A percentile compares a stretch with the other conserved stretches of the same genome.
phyloP scores from a whole-genome alignment of 2,113 vertebrate genomes.

The Drymodes brunneopygia region DNA sequence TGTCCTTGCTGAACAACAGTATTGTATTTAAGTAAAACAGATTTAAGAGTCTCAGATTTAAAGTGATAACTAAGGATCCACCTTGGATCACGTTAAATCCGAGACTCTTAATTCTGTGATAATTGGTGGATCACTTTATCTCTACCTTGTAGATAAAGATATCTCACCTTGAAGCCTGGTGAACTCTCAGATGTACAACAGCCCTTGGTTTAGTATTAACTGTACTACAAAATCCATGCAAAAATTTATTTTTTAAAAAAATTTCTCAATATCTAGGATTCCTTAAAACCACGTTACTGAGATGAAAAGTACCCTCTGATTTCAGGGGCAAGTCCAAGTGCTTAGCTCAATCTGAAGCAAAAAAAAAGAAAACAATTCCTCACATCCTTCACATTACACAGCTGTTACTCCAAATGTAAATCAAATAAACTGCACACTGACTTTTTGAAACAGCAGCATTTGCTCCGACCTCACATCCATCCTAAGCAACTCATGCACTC shows the following conservation, averaged over 20 bases:
- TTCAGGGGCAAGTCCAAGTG: background rate
- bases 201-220: background rate
- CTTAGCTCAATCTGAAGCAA: background rate
- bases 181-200: background rate
- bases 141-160: conserved; percentile 12
- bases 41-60: background rate
- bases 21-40: background rate
- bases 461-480: background rate
- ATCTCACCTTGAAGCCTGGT: background rate
- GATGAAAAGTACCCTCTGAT: background rate
- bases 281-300: background rate
- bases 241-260: background rate
- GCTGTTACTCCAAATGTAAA: background rate
- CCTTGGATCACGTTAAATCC: conserved; percentile 5
- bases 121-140: conserved; percentile 24
- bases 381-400: background rate
- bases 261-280: background rate
- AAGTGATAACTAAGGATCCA: background rate
- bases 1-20: background rate
- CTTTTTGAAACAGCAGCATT: background rate
- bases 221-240: background rate
- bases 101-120: background rate
- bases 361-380: background rate
- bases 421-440: background rate
- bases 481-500: background rate